Evolutionary conservation across 2,113 vertebrate species (phyloP).

Genomic region (Phrynocephalus versicolor): DNA sequence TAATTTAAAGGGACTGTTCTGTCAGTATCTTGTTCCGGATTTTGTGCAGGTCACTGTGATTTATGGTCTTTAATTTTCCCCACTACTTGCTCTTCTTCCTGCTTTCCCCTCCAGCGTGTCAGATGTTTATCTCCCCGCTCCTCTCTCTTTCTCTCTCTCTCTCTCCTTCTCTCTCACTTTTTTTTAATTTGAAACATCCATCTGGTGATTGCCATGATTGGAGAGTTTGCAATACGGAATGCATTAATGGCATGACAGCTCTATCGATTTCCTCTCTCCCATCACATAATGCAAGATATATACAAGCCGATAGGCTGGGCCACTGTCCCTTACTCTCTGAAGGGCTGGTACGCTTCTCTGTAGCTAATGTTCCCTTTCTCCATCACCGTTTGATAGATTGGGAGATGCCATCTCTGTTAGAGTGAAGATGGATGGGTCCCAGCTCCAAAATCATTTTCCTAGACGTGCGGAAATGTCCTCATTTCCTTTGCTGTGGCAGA

Average conservation of each 20-base stretch:
- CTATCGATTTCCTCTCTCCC: slow-evolving; percentile 47
- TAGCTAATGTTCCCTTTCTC: slow-evolving; percentile 29
- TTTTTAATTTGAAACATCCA: slow-evolving; percentile 55
- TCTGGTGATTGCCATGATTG: slow-evolving; percentile 39
- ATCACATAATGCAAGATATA: slow-evolving; percentile 32
- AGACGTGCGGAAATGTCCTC: not conserved
- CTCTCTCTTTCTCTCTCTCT: not conserved
- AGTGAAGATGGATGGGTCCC: slow-evolving; percentile 25
- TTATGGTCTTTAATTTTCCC: slow-evolving; percentile 54
- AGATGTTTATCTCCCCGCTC: slow-evolving; percentile 36
- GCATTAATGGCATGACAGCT: slow-evolving; percentile 45
- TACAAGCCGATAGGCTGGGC: slow-evolving; percentile 25
- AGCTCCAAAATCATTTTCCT: slow-evolving; percentile 6
- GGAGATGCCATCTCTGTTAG: slow-evolving; percentile 16
- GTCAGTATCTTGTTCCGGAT: not conserved
- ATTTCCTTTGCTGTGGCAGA: slow-evolving; percentile 16
- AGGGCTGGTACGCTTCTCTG: slow-evolving; percentile 34
- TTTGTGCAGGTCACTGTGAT: slow-evolving; percentile 11
- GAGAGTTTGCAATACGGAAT: slow-evolving; percentile 10
- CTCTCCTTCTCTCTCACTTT: not conserved
- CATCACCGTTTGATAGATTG: slow-evolving; percentile 33
- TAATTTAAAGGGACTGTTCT: not conserved
- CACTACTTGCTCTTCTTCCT: not conserved
- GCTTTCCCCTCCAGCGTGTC: slow-evolving; percentile 14
- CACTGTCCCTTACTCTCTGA: slow-evolving; percentile 36